Percentiles rank a stretch among this genome's conserved stretches.
Evolutionary conservation across 2,797 vertebrate species (phyloP).

Genomic region (Gephyroberyx darwinii): DNA sequence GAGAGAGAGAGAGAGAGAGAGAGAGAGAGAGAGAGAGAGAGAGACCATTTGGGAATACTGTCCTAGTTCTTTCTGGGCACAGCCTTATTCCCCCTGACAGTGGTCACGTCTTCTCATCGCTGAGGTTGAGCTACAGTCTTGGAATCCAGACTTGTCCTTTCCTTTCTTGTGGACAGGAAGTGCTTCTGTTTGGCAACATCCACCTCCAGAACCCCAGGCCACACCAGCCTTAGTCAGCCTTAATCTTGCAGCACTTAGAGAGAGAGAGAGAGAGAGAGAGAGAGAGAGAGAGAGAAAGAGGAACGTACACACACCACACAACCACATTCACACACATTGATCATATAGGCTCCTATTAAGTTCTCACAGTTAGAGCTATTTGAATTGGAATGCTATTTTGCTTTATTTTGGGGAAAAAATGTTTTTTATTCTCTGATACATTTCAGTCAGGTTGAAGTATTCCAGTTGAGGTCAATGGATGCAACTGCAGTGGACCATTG

Average conservation of each 20-base stretch:
- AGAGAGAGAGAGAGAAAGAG: not conserved
- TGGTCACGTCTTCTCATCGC: not conserved
- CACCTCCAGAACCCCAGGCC: not conserved
- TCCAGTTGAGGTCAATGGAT: not conserved
- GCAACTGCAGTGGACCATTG: not conserved
- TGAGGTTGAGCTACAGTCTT: slow-evolving; percentile 19
- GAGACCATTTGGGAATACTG: slow-evolving; percentile 13
- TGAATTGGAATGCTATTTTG: too few relatives aligned
- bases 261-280: not conserved
- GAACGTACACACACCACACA: too few relatives aligned
- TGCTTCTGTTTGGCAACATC: slow-evolving; percentile 32
- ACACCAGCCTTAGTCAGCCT: not conserved
- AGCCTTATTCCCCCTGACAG: slow-evolving; percentile 30
- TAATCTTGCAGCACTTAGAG: not conserved
- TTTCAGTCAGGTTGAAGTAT: not conserved
- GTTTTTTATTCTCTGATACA: not conserved
- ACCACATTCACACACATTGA: not conserved
- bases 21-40: too few relatives aligned
- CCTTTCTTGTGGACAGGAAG: slow-evolving; percentile 33
- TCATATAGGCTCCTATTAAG: not conserved
- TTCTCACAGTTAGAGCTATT: too few relatives aligned
- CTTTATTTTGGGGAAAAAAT: not conserved
- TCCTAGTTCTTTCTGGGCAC: slow-evolving; percentile 32
- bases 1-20: too few relatives aligned
- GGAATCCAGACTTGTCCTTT: slow-evolving; percentile 29